Evolutionary conservation across 2,113 vertebrate genomes (phyloP).

Genomic region (Limnothrissa miodon): DNA sequence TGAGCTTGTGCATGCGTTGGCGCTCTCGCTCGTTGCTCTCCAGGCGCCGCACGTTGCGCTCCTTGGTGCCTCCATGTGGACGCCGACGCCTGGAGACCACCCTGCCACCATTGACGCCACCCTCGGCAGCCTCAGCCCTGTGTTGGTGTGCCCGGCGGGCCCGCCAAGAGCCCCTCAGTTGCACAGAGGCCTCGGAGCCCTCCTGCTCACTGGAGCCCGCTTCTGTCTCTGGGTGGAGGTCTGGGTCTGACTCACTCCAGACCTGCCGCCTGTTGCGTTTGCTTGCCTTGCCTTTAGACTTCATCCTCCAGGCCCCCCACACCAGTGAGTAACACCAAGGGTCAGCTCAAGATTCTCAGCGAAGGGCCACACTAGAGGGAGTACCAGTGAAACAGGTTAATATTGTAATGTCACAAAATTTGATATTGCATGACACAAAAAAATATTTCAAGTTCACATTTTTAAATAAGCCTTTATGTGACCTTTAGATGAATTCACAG

Average conservation of each 20-base stretch:
- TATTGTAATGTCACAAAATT: not conserved
- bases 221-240: slow-evolving; percentile 63
- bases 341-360: slow-evolving; percentile 6
- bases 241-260: slow-evolving; percentile 62
- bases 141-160: not conserved
- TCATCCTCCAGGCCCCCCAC: slow-evolving; percentile 73
- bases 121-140: not conserved
- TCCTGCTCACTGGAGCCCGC: slow-evolving; percentile 74
- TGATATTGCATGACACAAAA: no score
- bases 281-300: slow-evolving; percentile 83
- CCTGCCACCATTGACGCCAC: not conserved
- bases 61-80: slow-evolving; percentile 65
- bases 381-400: not conserved
- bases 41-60: slow-evolving; percentile 83
- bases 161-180: slow-evolving; percentile 62
- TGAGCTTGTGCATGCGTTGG: slow-evolving; percentile 98
- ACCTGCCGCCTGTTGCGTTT: slow-evolving; percentile 68
- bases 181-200: slow-evolving; percentile 72
- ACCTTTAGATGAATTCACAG: not conserved
- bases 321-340: slow-evolving; percentile 29
- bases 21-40: slow-evolving; percentile 96
- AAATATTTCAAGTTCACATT: not conserved
- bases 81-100: slow-evolving; percentile 51
- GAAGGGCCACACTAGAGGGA: not conserved
- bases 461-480: not conserved